Base-by-base conservation (phyloP, 2,888 invertebrate genomes). In the Lordiphosa fenestrarum region DNA sequence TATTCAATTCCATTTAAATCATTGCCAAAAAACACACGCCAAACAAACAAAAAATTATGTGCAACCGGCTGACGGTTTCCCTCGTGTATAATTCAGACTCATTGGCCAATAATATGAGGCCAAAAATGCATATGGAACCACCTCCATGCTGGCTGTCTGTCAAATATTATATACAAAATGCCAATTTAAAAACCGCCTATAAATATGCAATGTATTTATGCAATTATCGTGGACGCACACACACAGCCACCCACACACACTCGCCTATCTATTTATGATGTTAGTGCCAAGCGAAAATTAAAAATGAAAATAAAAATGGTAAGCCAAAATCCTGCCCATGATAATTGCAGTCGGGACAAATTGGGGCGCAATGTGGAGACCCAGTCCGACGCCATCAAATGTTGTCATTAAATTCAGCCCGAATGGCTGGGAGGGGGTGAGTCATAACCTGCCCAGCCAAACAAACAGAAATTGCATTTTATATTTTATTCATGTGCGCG, bases 401-500 rank as follows among this genome's bases (percentile, higher is more conserved):
- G 59, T 38, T 63, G 64, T 71, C 84, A 81, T 73, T 77, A 63
- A 64, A 73, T 60, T 56, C 64, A 13, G 53, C 39, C 40, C 47
- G 30, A 64, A 25, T 33, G 38, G 15, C 10, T 6, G 36, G 2
- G 19, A 0, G 6, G 15, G 44, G 6, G 44, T 12, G 7, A 15
- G 9, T 9, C 30, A 52, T 52, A 52, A 52, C 41, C 46, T 35
- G 49, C 69, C 72, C 60, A 33, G 56, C 21, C 57, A 65, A 61
- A 49, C 61, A 55, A 65, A 65, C 59, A 51, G 53, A 68, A 84
- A 80, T 72, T 83, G 60, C 72, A 71, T 71, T 80, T 72, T 68
- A 84, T 84, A 84, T 83, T 80, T 84, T 75, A 84, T 80, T 65
- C 54, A 55, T 53, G 58, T 30, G 53, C 33, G 42, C 39, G 23